phyloP scores from a whole-genome alignment of 2,797 vertebrate species.

The Diglossa cyanea region DNA sequence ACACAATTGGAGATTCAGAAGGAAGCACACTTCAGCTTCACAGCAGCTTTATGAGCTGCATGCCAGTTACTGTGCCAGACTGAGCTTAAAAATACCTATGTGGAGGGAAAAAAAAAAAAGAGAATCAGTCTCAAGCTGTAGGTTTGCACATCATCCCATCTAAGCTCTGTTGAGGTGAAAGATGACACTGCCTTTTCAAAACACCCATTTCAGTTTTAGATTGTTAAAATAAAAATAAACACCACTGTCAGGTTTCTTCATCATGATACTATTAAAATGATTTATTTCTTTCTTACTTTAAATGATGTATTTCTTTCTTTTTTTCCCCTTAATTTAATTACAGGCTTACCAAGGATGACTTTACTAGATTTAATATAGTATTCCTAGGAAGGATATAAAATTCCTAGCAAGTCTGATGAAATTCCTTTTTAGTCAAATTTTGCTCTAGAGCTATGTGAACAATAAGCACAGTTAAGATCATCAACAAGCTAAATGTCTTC shows the following conservation, averaged over 20 bases:
- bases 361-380: neutral
- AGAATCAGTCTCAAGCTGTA: neutral
- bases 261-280: neutral
- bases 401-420: neutral
- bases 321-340: neutral
- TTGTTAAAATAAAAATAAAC: neutral
- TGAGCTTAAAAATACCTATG: neutral
- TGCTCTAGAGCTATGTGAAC: neutral
- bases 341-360: neutral
- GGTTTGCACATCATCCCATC: neutral
- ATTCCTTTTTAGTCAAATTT: neutral
- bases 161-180: neutral
- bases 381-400: neutral
- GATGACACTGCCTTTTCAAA: neutral
- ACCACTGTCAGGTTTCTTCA: neutral
- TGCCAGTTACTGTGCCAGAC: neutral
- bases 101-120: too few species aligned
- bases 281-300: neutral
- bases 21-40: neutral
- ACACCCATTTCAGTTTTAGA: neutral
- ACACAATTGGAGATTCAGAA: neutral
- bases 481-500: slow-evolving; percentile 8
- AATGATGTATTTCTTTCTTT: neutral
- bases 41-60: neutral
- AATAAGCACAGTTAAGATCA: neutral